Evolutionary conservation across 2,888 invertebrate genomes (phyloP).

Genomic region (Aelia acuminata): DNA sequence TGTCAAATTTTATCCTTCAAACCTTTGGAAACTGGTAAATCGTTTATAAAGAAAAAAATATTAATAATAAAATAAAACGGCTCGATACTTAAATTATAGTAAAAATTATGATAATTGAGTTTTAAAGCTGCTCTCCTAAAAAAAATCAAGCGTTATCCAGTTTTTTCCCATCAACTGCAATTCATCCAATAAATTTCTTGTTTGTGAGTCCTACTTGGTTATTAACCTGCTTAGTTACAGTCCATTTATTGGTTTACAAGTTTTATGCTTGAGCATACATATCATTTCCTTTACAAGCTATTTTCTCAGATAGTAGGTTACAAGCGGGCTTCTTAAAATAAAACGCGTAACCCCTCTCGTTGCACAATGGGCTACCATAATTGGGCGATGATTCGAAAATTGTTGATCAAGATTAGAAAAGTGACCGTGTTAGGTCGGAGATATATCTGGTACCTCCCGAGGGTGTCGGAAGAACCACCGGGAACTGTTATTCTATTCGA

Average conservation of each 20-base stretch:
- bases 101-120: background rate
- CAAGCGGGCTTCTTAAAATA: background rate
- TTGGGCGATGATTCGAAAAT: constrained; percentile 16
- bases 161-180: background rate
- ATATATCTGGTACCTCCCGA: background rate
- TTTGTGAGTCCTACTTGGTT: background rate
- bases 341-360: background rate
- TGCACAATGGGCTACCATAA: background rate
- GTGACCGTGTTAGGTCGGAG: background rate
- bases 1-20: too few relatives aligned
- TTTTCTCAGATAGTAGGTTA: background rate
- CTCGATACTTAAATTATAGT: background rate
- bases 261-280: background rate
- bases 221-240: constrained; percentile 9
- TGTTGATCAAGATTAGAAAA: constrained; percentile 43
- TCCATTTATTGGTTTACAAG: background rate
- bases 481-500: constrained; percentile 15
- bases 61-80: background rate
- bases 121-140: background rate
- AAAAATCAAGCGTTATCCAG: background rate
- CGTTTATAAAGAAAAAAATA: background rate
- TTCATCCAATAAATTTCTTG: background rate
- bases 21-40: background rate
- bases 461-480: background rate
- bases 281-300: background rate